A percentile compares a stretch with the other conserved stretches of the same genome.
These are phyloP conservation scores for Nomada lathburiana DNA, from an alignment of 2,888 invertebrate species.

Conservation along the genomic window DNA sequence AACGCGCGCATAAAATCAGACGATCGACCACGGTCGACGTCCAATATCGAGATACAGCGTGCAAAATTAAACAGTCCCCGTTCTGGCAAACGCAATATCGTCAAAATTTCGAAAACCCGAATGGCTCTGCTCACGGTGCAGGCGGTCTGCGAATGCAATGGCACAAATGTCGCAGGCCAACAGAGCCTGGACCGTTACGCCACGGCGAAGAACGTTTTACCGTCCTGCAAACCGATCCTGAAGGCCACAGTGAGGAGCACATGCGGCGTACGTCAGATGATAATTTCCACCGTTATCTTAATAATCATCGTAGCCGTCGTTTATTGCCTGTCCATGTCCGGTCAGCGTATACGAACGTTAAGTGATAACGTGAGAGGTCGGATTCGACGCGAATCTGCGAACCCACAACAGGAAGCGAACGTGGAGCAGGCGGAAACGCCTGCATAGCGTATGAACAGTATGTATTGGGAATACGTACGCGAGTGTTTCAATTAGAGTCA, in stretches of 20 bases:
- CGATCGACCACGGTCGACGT: slow-evolving; percentile 31
- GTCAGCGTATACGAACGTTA: neutral
- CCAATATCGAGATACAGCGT: slow-evolving; percentile 14
- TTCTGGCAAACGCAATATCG: slow-evolving; percentile 22
- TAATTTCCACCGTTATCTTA: slow-evolving; percentile 47
- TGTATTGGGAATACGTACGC: neutral
- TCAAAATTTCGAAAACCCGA: slow-evolving; percentile 61
- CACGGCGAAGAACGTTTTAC: slow-evolving; percentile 24
- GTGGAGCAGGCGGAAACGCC: neutral
- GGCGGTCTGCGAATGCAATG: slow-evolving; percentile 52
- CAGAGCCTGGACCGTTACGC: slow-evolving; percentile 22
- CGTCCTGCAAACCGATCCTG: slow-evolving; percentile 52
- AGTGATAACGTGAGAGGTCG: neutral
- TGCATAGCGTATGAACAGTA: too few relatives aligned
- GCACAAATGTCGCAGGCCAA: neutral
- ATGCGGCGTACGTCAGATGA: slow-evolving; percentile 50
- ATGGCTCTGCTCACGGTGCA: slow-evolving; percentile 52
- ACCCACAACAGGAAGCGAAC: neutral
- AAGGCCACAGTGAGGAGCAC: slow-evolving; percentile 35
- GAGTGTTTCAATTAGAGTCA: neutral
- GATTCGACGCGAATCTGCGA: neutral
- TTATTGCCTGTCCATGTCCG: slow-evolving; percentile 38
- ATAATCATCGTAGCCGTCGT: slow-evolving; percentile 38
- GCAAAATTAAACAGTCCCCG: neutral
- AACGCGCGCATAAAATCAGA: slow-evolving; percentile 13